Conservation (phyloP, 2,888 invertebrate genomes). For the Drosophila antonietae region DNA sequence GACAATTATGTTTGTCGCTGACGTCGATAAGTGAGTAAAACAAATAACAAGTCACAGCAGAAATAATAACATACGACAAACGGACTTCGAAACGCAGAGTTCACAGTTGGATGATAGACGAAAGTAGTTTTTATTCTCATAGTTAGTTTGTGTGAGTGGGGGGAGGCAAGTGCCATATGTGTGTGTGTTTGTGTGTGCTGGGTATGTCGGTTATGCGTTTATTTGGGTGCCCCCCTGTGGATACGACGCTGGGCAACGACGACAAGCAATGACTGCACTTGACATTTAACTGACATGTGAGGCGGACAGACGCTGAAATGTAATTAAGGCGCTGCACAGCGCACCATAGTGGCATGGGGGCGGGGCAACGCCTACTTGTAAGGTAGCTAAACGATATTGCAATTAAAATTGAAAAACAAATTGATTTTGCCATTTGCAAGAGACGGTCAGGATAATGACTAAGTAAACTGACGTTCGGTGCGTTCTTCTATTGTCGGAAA, state of each 20-base stretch:
- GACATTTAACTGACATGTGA: slow-evolving; percentile 72
- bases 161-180: not conserved
- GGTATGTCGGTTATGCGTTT: slow-evolving; percentile 13
- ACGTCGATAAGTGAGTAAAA: slow-evolving; percentile 49
- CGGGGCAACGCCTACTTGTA: slow-evolving; percentile 37
- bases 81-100: not conserved
- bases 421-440: slow-evolving; percentile 70
- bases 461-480: slow-evolving; percentile 42
- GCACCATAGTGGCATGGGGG: not conserved
- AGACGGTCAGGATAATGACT: slow-evolving; percentile 54
- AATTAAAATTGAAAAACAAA: slow-evolving; percentile 70
- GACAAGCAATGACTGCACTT: slow-evolving; percentile 52
- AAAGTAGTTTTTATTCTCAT: slow-evolving; percentile 22
- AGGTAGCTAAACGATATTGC: slow-evolving; percentile 60
- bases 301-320: slow-evolving; percentile 47
- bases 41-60: slow-evolving; percentile 27
- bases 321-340: slow-evolving; percentile 53
- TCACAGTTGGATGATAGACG: not conserved
- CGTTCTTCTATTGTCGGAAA: slow-evolving; percentile 42
- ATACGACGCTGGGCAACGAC: slow-evolving; percentile 8
- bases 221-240: slow-evolving; percentile 29
- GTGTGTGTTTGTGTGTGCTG: slow-evolving; percentile 9
- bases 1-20: slow-evolving; percentile 48
- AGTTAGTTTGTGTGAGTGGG: not conserved
- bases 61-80: slow-evolving; percentile 21